Base-by-base conservation (phyloP, 2,888 invertebrate genomes). In the Rhorus exstirpatorius region DNA sequence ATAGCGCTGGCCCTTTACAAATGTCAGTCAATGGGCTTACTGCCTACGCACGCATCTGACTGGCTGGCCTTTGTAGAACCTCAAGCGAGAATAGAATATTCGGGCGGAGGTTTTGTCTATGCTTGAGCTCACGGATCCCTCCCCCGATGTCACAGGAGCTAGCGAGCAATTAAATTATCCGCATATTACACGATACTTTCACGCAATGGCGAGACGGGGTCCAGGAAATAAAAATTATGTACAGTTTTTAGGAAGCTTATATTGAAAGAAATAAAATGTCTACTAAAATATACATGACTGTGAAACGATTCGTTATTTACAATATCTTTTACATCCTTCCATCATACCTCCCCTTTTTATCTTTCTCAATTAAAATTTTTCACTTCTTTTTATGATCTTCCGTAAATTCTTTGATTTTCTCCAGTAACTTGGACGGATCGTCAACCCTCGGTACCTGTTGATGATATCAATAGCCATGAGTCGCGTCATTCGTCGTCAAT, bases 41-140 rank as follows among this genome's bases (percentile, higher is more conserved):
- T 99, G 72, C 99, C 99, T 0, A 99, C 99, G 63, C 98, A 99
- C 93, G 96, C 99, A 0, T 99, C 99, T 49, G 99, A 99, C 93
- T 99, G 99, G 99, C 93, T 99, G 82, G 99, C 99, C 72, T 99
- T 99, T 94, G 97, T 98, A 72, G 97, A 99, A 91, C 97, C 98
- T 1, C 97, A 97, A 91, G 95, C 96, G 71, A 94, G 97, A 90
- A 94, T 97, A 79, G 98, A 98, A 93, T 97, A 96, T 93, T 96
- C 97, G 88, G 97, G 97, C 51, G 98, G 98, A 83, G 98, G 98
- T 72, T 92, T 91, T 85, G 85, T 92, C 67, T 92, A 91, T 85
- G 86, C 89, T 83, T 93, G n/a, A 90, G 90, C 3, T 19, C 8
- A 38, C 38, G 4, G 4, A 4, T 38, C 38, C 3, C 38, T 8